Conservation (phyloP, 2,113 vertebrate species). For the Prionailurus bengalensis region DNA sequence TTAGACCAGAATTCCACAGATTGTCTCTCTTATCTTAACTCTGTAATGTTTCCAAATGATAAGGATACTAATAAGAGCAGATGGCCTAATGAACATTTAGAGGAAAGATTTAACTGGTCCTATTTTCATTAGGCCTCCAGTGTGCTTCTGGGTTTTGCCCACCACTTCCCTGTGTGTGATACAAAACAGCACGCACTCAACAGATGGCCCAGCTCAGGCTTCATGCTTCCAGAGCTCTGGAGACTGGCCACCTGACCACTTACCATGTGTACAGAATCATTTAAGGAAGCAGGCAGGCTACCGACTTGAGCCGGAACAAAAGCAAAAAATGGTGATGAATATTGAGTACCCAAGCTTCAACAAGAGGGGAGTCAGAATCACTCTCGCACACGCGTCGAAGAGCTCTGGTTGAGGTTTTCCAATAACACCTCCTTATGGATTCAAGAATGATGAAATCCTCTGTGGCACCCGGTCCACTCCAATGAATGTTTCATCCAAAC, state of each 20-base stretch:
- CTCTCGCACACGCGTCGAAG: background rate
- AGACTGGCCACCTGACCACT: constrained; percentile 70
- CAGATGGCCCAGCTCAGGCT: constrained; percentile 64
- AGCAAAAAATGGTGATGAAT: constrained; percentile 48
- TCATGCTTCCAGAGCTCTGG: constrained; percentile 65
- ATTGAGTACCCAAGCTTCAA: constrained; percentile 37
- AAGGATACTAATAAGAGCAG: constrained; percentile 73
- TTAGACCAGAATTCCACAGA: constrained; percentile 60
- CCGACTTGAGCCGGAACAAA: constrained; percentile 49
- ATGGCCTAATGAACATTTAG: constrained; percentile 78
- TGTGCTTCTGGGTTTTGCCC: constrained; percentile 68
- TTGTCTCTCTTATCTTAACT: constrained; percentile 69
- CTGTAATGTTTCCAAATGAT: constrained; percentile 69
- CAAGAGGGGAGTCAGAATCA: constrained; percentile 55
- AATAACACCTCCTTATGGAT: constrained; percentile 37
- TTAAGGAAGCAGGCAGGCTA: constrained; percentile 55
- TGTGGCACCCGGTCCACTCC: constrained; percentile 69
- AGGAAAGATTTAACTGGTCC: constrained; percentile 57
- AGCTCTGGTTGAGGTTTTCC: constrained; percentile 47
- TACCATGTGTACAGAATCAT: constrained; percentile 43
- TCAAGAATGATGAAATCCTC: constrained; percentile 70
- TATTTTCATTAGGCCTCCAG: constrained; percentile 71
- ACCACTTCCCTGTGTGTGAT: constrained; percentile 49
- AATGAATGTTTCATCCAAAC: constrained; percentile 74
- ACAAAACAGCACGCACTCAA: constrained; percentile 61